phyloP scores from a whole-genome alignment of 2,113 vertebrate genomes.

The Bufo gargarizans region DNA sequence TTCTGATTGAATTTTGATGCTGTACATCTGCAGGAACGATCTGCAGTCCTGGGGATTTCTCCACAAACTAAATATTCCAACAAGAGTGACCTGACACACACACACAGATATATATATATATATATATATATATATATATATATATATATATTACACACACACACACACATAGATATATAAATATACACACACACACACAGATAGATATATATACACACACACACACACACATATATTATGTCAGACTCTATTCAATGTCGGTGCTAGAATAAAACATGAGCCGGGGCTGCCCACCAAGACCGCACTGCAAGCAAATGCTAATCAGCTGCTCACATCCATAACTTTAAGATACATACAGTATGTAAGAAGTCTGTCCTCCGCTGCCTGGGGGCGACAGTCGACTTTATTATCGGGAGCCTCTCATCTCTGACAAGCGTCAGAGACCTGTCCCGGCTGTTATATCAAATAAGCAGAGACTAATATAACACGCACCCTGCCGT shows the following conservation, averaged over 20 bases:
- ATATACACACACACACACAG: neutral
- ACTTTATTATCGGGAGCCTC: slow-evolving; percentile 2
- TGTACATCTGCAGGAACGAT: neutral
- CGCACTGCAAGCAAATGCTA: neutral
- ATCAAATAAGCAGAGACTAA: neutral
- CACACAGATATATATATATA: neutral
- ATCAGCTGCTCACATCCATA: neutral
- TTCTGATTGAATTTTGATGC: neutral
- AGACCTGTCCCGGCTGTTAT: neutral
- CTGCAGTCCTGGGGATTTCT: neutral
- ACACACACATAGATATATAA: neutral
- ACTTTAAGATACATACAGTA: neutral
- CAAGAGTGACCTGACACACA: neutral
- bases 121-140: neutral
- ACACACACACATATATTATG: too few relatives aligned
- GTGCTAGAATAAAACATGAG: neutral
- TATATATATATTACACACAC: too few relatives aligned
- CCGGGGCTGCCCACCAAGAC: neutral
- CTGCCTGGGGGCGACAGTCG: neutral
- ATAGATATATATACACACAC: neutral
- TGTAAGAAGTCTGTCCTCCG: neutral
- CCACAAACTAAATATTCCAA: neutral
- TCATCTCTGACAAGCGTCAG: slow-evolving; percentile 7
- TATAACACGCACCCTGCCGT: neutral
- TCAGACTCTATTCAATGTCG: neutral